Evolutionary conservation across 2,113 vertebrate species (phyloP).

Genomic region (Cephalophus harveyi): DNA sequence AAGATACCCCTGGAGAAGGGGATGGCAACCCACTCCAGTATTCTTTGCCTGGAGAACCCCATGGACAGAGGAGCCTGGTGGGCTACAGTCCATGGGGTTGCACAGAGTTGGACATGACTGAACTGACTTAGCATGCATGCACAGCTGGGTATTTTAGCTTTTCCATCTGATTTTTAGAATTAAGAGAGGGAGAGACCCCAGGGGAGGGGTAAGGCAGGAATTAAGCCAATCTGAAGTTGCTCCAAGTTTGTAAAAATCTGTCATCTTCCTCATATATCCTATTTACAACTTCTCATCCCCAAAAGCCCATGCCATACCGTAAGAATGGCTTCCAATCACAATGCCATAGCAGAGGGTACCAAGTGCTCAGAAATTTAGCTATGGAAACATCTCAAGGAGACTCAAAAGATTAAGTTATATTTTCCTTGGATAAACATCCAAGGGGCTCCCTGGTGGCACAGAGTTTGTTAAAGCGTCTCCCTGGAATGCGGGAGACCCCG

Average conservation of each 20-base stretch:
- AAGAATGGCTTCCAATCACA: background rate
- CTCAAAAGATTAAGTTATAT: background rate
- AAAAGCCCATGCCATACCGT: background rate
- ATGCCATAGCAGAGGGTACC: background rate
- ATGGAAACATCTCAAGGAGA: background rate
- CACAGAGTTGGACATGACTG: background rate
- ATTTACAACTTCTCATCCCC: background rate
- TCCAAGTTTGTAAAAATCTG: background rate
- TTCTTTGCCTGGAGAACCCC: background rate
- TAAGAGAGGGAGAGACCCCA: background rate
- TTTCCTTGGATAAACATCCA: background rate
- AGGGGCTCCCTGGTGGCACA: background rate
- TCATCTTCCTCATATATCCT: background rate
- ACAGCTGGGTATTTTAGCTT: background rate
- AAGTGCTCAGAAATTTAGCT: background rate
- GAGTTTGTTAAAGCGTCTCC: too few relatives aligned
- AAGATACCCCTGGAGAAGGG: background rate
- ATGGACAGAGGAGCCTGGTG: background rate
- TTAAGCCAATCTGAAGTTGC: background rate
- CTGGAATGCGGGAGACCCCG: too few relatives aligned
- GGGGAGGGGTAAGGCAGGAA: background rate
- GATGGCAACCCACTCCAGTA: background rate
- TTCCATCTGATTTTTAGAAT: background rate
- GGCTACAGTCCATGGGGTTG: background rate
- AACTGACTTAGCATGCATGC: background rate